Base-by-base conservation (phyloP, 2,797 vertebrate genomes). In the Micropoecilia bifurca region DNA sequence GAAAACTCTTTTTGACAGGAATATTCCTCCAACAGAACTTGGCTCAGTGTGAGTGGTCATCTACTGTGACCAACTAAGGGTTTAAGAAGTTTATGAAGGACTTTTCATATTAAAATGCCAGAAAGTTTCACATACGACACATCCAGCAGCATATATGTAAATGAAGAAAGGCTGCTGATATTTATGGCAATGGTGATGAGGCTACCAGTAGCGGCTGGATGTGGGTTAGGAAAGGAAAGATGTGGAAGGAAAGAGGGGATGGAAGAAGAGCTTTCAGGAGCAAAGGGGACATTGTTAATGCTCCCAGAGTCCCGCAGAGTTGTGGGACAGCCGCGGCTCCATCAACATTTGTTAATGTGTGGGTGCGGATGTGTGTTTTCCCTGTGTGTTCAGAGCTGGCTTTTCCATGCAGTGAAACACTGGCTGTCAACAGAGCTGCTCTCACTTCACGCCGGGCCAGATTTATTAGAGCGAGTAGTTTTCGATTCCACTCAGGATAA, bases 371-470 rank as follows among this genome's bases (percentile, higher is more conserved):
- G 88, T 85, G 76, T 85, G 59, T 39, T 4, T 71, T 71, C 39
- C 53, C 50, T 68, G 76, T 84, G 74, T 87, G 75, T 81, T 84
- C 50, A 68, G 41, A n/a, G 25, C 68, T 46, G 41, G 69, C 78
- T 87, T 92, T 92, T 93, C 90, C 89, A 87, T 77, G 80, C 53
- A 76, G 57, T 75, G 80, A 85, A 86, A 86, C 78, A 74, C 80
- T 71, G 77, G 79, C 78, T 81, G 81, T 88, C 82, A 87, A 76
- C 77, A 76, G 75, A 73, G 74, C 71, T 76, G 78, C 73, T 76
- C 81, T 88, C 82, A 63, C 68, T 81, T 85, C 77, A 73, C 43
- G 59, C 73, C 33, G 74, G 78, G 72, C 80, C 81, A 85, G 83
- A 88, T 83, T 84, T 89, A 86, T 75, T 81, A 75, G 59, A 74